phyloP scores from a whole-genome alignment of 1,140 invertebrate genomes.

The Periplaneta americana region DNA sequence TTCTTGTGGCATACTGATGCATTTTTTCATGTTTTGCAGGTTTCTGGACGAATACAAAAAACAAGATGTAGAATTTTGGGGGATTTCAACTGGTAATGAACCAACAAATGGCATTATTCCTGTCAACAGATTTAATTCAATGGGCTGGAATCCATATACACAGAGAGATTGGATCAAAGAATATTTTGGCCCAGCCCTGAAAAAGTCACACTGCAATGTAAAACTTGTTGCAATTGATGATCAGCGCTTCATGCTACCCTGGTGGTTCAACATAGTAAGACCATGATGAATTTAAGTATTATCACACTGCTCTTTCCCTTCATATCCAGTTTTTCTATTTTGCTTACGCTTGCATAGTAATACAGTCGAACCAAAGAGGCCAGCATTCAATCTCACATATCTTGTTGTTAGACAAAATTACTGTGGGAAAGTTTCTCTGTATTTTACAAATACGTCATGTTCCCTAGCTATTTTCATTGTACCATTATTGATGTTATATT shows the following conservation, averaged over 20 bases:
- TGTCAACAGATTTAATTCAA: conserved; percentile 56
- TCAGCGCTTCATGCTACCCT: conserved; percentile 54
- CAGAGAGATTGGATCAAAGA: conserved; percentile 56
- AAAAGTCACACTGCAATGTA: conserved; percentile 48
- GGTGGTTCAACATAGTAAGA: conserved; percentile 55
- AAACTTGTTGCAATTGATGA: conserved; percentile 68
- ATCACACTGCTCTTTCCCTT: too few relatives aligned
- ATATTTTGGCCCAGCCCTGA: conserved; percentile 62
- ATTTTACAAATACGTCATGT: not conserved
- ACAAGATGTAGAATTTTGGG: conserved; percentile 51
- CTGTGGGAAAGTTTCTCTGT: not conserved
- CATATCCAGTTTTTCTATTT: too few relatives aligned
- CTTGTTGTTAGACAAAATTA: too few relatives aligned
- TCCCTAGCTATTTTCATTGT: not conserved
- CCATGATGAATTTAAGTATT: too few relatives aligned
- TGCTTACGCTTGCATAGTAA: too few relatives aligned
- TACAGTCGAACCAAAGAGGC: too few relatives aligned
- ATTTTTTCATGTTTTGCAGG: conserved; percentile 29
- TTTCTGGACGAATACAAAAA: conserved; percentile 49
- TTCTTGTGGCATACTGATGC: too few relatives aligned
- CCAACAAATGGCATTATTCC: conserved; percentile 44
- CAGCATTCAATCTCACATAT: too few relatives aligned
- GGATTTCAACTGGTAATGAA: conserved; percentile 60
- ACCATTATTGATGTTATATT: too few relatives aligned
- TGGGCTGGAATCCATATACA: conserved; percentile 63